Percentiles rank a stretch among this genome's conserved stretches.
Evolutionary conservation across 2,888 invertebrate genomes (phyloP).

Genomic region (Cylloceria caligata): DNA sequence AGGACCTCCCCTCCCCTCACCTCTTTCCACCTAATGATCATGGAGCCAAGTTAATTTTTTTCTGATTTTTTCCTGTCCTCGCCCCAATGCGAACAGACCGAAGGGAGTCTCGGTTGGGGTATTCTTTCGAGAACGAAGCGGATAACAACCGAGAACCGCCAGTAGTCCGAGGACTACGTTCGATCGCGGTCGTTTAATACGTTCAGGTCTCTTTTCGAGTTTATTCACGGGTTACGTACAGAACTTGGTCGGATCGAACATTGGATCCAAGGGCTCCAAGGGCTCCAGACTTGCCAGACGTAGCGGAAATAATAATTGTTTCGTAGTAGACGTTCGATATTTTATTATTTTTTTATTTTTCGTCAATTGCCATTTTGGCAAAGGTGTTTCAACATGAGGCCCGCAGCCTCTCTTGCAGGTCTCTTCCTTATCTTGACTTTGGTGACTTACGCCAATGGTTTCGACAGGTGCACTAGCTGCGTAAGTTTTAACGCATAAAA

Average conservation of each 20-base stretch:
- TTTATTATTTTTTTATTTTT: conserved; percentile 18
- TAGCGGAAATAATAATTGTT: neutral
- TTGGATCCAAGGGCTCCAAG: neutral
- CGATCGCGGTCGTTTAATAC: conserved; percentile 68
- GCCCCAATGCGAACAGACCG: neutral
- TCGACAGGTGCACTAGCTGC: conserved; percentile 27
- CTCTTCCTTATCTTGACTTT: conserved; percentile 39
- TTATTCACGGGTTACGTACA: neutral
- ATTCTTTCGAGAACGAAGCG: conserved; percentile 60
- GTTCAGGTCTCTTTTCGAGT: conserved; percentile 38
- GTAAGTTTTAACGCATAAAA: conserved; percentile 40
- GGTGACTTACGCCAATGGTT: conserved; percentile 8
- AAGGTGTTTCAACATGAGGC: conserved; percentile 66
- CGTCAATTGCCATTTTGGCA: conserved; percentile 7
- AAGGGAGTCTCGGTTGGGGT: conserved; percentile 32
- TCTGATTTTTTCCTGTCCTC: conserved; percentile 15
- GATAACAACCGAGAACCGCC: conserved; percentile 59
- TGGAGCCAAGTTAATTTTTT: conserved; percentile 11
- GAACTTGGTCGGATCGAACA: neutral
- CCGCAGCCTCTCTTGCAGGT: conserved; percentile 57
- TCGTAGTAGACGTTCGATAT: neutral
- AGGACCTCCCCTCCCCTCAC: conserved; percentile 33
- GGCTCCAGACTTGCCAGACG: neutral
- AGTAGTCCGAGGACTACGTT: conserved; percentile 73
- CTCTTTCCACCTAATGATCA: neutral